Conservation (phyloP, 2,888 invertebrate species). For the Xestoiulus laeticollis region DNA sequence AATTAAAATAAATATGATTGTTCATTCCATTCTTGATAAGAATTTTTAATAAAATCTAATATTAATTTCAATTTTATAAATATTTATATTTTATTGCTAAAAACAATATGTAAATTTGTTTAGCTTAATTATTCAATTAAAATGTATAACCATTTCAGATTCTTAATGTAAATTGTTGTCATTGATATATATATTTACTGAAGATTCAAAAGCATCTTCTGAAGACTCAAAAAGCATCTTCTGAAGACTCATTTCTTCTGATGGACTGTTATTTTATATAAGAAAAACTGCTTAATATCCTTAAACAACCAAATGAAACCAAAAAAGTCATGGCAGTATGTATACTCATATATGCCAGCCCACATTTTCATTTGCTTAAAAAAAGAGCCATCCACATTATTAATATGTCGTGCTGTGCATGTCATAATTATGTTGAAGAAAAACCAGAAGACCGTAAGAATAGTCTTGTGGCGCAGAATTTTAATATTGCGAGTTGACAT, state of each 20-base stretch:
- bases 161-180: neutral
- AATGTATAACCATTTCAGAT: no score
- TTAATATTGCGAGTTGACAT: slow-evolving; percentile 17
- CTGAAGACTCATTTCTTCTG: neutral
- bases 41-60: no score
- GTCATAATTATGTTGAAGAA: slow-evolving; percentile 5
- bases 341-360: neutral
- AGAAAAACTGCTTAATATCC: neutral
- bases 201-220: neutral
- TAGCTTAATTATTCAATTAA: no score
- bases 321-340: neutral
- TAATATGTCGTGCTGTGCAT: slow-evolving; percentile 21
- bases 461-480: neutral
- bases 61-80: no score
- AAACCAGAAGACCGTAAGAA: neutral
- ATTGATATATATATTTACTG: neutral
- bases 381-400: neutral
- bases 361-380: neutral
- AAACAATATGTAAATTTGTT: no score
- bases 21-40: no score
- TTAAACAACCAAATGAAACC: neutral
- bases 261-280: neutral
- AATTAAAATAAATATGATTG: no score
- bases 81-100: no score
- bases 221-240: neutral